Evolutionary conservation across 2,888 invertebrate genomes (phyloP).

Genomic region (Chymomyza caudatula): DNA sequence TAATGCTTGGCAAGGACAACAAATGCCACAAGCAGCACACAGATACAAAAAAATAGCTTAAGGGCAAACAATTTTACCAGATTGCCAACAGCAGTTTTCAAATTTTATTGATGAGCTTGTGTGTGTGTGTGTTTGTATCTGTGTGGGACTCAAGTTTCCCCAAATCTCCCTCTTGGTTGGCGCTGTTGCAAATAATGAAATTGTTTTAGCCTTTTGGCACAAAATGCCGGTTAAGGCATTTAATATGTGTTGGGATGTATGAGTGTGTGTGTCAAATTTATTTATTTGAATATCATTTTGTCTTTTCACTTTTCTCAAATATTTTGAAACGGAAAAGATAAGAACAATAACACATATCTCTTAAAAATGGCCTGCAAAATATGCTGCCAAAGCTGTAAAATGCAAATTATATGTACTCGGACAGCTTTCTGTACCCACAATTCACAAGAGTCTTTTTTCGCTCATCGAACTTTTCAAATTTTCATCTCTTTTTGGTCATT

Average conservation of each 20-base stretch:
- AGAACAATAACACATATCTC: not conserved
- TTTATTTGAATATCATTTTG: conserved; percentile 68
- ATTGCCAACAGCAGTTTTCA: conserved; percentile 46
- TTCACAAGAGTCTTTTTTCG: not conserved
- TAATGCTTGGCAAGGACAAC: not conserved
- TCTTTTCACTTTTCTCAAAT: not conserved
- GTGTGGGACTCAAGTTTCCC: not conserved
- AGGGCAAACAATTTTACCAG: not conserved
- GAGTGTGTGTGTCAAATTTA: conserved; percentile 34
- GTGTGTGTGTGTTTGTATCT: conserved; percentile 5
- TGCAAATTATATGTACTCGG: not conserved
- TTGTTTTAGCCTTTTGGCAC: conserved; percentile 51
- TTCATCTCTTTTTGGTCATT: conserved; percentile 29
- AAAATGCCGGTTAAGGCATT: conserved; percentile 15
- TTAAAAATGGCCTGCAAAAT: not conserved
- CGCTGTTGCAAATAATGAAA: conserved; percentile 47
- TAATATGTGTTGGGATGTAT: conserved; percentile 8
- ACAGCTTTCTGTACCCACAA: not conserved
- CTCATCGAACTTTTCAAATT: conserved; percentile 11
- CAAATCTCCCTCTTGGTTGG: not conserved
- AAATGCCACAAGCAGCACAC: not conserved
- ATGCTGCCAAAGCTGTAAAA: not conserved
- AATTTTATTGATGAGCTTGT: conserved; percentile 35
- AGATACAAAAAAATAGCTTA: not conserved
- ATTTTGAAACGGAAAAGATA: not conserved